Percentiles rank a stretch among this genome's conserved stretches.
These are phyloP conservation scores for Eupithecia exiguata DNA, from an alignment of 2,888 invertebrate genomes.

Conservation along the genomic window DNA sequence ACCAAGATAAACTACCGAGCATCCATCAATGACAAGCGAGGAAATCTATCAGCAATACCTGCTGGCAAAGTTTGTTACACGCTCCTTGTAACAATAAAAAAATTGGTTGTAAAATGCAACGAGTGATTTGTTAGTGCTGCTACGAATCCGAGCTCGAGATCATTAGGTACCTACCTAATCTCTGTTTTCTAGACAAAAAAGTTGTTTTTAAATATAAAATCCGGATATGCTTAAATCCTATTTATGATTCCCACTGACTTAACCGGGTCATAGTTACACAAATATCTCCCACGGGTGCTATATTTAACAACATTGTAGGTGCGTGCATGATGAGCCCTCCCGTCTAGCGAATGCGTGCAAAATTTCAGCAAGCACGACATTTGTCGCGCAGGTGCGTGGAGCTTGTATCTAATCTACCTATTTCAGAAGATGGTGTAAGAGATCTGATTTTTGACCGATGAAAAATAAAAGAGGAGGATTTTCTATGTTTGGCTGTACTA, in stretches of 20 bases:
- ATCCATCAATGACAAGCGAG: slow-evolving; percentile 37
- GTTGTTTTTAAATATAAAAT: slow-evolving; percentile 16
- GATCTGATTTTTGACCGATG: neutral
- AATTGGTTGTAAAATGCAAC: neutral
- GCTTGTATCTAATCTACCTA: neutral
- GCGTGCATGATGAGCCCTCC: slow-evolving; percentile 66
- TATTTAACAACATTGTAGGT: slow-evolving; percentile 69
- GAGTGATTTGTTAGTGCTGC: neutral
- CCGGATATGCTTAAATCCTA: slow-evolving; percentile 56
- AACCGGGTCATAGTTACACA: slow-evolving; percentile 81
- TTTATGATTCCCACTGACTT: slow-evolving; percentile 69
- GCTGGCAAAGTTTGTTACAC: slow-evolving; percentile 3
- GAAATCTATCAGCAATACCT: slow-evolving; percentile 10
- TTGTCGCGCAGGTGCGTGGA: slow-evolving; percentile 6
- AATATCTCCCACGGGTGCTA: slow-evolving; percentile 76
- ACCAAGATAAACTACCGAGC: slow-evolving; percentile 36
- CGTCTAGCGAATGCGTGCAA: slow-evolving; percentile 55
- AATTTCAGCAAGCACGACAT: slow-evolving; percentile 47
- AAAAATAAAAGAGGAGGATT: no score
- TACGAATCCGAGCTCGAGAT: neutral
- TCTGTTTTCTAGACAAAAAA: neutral
- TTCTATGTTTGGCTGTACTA: no score
- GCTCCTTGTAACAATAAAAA: neutral
- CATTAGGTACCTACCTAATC: neutral
- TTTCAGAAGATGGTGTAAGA: neutral